Percentiles rank a stretch among this genome's conserved stretches.
phyloP scores from a whole-genome alignment of 1,140 invertebrate genomes.

The Zaprionus lachaisei region DNA sequence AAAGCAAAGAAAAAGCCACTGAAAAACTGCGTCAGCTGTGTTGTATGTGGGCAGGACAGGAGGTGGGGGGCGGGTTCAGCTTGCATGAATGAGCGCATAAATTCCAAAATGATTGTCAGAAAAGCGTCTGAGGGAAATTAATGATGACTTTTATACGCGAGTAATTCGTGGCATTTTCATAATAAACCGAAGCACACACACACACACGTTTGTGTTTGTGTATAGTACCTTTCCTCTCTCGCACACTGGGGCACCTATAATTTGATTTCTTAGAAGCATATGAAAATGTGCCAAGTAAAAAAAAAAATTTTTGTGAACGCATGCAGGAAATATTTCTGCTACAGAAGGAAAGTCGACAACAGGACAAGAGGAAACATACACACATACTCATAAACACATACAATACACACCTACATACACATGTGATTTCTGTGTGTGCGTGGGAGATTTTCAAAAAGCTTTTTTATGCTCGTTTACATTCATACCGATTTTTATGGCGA shows the following conservation, averaged over 20 bases:
- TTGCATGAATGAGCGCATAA: constrained; percentile 75
- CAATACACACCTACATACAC: constrained; percentile 10
- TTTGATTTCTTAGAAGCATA: constrained; percentile 72
- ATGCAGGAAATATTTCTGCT: constrained; percentile 49
- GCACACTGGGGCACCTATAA: constrained; percentile 64
- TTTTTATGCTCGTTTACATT: constrained; percentile 81
- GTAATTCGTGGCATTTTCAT: constrained; percentile 81
- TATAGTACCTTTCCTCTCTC: constrained; percentile 7
- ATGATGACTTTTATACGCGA: constrained; percentile 82
- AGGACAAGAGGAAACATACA: not conserved
- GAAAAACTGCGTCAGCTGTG: constrained; percentile 22
- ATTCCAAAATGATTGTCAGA: constrained; percentile 78
- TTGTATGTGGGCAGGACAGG: not conserved
- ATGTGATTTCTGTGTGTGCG: constrained; percentile 27
- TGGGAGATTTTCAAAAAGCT: constrained; percentile 62
- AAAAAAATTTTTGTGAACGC: constrained; percentile 63
- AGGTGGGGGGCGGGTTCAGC: constrained; percentile 15
- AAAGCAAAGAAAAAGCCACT: not conserved
- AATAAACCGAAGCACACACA: constrained; percentile 55
- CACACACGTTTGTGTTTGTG: not conserved
- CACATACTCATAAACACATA: constrained; percentile 12
- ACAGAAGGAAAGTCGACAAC: not conserved
- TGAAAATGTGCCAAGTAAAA: constrained; percentile 61
- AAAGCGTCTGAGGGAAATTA: constrained; percentile 79
- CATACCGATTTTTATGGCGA: constrained; percentile 59